Conservation (phyloP, 2,113 vertebrate genomes). For the Alouatta palliata region DNA sequence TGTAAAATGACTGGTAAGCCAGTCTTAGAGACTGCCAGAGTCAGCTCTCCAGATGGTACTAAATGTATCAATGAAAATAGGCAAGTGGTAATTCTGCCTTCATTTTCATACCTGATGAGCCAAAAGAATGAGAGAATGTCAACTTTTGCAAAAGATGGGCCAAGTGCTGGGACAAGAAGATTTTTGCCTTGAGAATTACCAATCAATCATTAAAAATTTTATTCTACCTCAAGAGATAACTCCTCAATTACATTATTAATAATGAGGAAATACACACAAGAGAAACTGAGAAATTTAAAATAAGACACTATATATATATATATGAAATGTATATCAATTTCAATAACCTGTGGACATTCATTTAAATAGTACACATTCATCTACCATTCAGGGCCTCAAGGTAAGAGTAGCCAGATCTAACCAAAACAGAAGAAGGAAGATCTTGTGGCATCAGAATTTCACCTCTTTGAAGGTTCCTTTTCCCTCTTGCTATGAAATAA, state of each 20-base stretch:
- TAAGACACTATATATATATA: not conserved
- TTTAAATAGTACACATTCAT: not conserved
- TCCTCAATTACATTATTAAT: not conserved
- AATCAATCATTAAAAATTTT: constrained; percentile 9
- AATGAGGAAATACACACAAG: not conserved
- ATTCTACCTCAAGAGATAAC: not conserved
- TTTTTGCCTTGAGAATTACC: not conserved
- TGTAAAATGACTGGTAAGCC: constrained; percentile 21
- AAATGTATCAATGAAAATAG: constrained; percentile 23
- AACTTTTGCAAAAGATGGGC: not conserved
- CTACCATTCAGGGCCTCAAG: not conserved
- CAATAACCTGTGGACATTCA: not conserved
- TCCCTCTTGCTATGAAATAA: not conserved
- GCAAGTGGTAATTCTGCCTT: constrained; percentile 21
- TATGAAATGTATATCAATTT: not conserved
- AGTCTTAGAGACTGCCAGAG: not conserved
- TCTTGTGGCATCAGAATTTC: not conserved
- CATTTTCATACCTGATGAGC: constrained; percentile 44
- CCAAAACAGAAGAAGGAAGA: not conserved
- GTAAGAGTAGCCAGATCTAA: not conserved
- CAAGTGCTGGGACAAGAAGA: constrained; percentile 13
- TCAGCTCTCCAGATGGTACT: constrained; percentile 10
- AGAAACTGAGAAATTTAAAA: not conserved
- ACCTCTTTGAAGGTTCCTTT: not conserved
- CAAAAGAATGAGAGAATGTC: not conserved